Evolutionary conservation across 2,113 vertebrate species (phyloP), one percentile per base, ranked within the genome.

Genomic region (Lepus europaeus): DNA sequence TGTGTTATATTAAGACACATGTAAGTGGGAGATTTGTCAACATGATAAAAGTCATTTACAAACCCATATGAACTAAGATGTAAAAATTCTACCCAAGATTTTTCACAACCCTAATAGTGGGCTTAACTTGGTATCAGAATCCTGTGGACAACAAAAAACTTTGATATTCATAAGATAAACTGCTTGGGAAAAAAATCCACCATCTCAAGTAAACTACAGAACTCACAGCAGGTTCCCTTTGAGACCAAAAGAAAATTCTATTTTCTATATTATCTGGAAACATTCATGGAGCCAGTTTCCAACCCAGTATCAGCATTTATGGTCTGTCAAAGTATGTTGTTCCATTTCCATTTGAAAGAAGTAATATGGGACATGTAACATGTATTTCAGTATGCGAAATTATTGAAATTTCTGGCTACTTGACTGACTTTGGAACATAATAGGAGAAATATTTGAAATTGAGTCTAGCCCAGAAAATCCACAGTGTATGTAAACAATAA

Each of bases 281-380:
- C 33, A 93, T 81, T 95, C 77, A 90, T 69, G 11, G 25, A 68
- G 22, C 66, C 68, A 74, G 5, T 90, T 94, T 95, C 23, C 17
- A 72, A 81, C 3, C n/a, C 69, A 51, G 0, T 81, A 79, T 90
- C n/a, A 76, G n/a, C 29, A 84, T 56, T 73, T 53, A 13, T 45
- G 51, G 23, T 73, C 64, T 77, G 31, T 70, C 73, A 72, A 94
- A 51, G 25, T 96, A 94, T 64, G 88, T 73, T 64, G 19, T 45
- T 91, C 31, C n/a, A 89, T 84, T 95, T 97, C 66, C 63, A 84
- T 81, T 90, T 95, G n/a, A 94, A 95, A 93, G 23, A 69, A 68
- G 9, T 10, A 83, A 12, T 76, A 70, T 19, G 61, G 51, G 39
- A 94, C 89, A 73, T 31, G 13, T 64, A 86, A 77, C 1, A 5